Base-by-base conservation (phyloP, 2,797 vertebrate genomes). In the Caiman crocodilus region DNA sequence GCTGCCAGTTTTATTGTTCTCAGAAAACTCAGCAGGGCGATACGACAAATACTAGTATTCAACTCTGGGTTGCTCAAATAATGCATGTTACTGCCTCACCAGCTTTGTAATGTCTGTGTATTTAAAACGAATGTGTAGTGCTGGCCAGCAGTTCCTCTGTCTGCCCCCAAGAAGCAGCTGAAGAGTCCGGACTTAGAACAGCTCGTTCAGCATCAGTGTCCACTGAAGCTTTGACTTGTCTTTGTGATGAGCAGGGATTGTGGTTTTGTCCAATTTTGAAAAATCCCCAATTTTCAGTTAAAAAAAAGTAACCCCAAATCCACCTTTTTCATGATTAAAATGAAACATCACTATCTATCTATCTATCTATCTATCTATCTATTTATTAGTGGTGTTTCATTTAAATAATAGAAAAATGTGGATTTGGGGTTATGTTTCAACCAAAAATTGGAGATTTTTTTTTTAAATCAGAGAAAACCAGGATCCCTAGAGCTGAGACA, bases 1-100 rank as follows among this genome's bases (percentile, higher is more conserved):
- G 35, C 69, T 81, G 78, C 58, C 10, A 55, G 58, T 89, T 92
- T 91, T 92, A 89, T 88, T 94, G 78, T 84, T 95, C 92, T 76
- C 85, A 76, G 65, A 61, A 73, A 96, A 81, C 79, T 90, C 90
- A 91, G 65, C 4, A 84, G 59, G 85, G 21, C 32, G 17, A 60
- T 95, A 23, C 89, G 83, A 81, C 93, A 87, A 92, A 94, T 17
- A 65, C 4, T 35, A 57, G 3, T 0, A 0, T 88, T 91, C 78
- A 84, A 94, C 84, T 13, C 15, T 84, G 80, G 80, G 64, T 64
- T 87, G 28, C 69, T 80, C 60, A 79, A 73, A 76, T 71, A 92
- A 92, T 21, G 50, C 16, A 23, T 5, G 3, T 82, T 82, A 80
- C 58, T 63, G 4, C 61, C 90, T 87, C 60, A 60, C 25, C 82